These are phyloP conservation scores for Polypterus senegalus DNA, from an alignment of 2,113 vertebrate species.

Conservation along the genomic window DNA sequence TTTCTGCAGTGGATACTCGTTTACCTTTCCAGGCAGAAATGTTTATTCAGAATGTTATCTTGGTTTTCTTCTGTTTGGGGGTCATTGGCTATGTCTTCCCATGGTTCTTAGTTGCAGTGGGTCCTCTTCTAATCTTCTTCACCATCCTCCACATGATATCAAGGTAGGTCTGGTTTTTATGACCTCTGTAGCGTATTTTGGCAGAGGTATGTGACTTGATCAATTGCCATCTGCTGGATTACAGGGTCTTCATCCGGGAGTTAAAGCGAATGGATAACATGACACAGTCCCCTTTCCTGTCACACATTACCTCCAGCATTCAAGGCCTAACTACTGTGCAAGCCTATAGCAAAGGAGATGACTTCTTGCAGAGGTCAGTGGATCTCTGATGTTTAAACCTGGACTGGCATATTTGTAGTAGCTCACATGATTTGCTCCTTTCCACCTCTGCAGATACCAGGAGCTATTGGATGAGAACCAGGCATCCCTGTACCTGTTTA, in stretches of 20 bases:
- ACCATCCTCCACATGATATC: conserved; percentile 65
- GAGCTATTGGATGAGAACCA: conserved; percentile 80
- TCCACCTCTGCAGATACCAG: conserved; percentile 58
- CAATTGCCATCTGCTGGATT: neutral
- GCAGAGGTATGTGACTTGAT: too few relatives aligned
- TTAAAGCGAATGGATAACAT: conserved; percentile 85
- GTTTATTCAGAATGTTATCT: conserved; percentile 85
- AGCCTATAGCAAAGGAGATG: conserved; percentile 68
- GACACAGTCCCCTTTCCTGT: conserved; percentile 78
- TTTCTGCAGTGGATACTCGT: conserved; percentile 67
- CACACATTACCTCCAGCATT: conserved; percentile 80
- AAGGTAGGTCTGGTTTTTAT: conserved; percentile 32
- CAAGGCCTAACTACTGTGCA: conserved; percentile 83
- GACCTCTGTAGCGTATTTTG: neutral
- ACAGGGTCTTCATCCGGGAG: conserved; percentile 77
- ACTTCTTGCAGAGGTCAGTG: conserved; percentile 72
- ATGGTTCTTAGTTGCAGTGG: conserved; percentile 80
- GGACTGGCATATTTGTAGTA: neutral
- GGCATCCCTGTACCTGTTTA: conserved; percentile 76
- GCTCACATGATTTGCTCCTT: neutral
- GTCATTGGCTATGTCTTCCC: conserved; percentile 76
- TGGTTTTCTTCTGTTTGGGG: conserved; percentile 79
- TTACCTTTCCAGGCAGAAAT: conserved; percentile 85
- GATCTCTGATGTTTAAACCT: neutral
- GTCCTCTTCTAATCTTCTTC: conserved; percentile 69